Percentiles rank a stretch among this genome's conserved stretches.
Evolutionary conservation across 2,113 vertebrate species (phyloP).

Genomic region (Nannospalax galili): DNA sequence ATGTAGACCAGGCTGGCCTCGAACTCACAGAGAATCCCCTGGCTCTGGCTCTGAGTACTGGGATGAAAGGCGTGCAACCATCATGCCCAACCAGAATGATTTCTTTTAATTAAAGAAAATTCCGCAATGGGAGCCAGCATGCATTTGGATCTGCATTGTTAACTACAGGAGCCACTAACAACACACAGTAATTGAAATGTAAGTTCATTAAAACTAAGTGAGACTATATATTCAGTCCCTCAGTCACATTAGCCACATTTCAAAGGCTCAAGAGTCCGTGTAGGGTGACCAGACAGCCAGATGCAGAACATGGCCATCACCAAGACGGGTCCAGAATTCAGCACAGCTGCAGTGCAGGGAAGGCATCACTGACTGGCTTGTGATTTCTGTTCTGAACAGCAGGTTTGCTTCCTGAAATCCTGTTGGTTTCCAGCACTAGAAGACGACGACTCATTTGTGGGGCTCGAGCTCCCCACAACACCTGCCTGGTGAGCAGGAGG

Average conservation of each 20-base stretch:
- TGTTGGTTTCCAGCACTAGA: not conserved
- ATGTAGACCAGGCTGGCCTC: too few species aligned
- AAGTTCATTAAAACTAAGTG: not conserved
- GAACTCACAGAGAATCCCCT: too few species aligned
- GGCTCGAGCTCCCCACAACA: too few species aligned
- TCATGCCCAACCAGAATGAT: not conserved
- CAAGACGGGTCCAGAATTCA: not conserved
- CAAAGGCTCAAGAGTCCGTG: not conserved
- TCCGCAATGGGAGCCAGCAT: not conserved
- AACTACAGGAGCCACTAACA: not conserved
- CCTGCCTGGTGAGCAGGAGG: too few species aligned
- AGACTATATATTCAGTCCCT: not conserved
- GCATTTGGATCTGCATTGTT: not conserved
- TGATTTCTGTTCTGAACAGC: not conserved
- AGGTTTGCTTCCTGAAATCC: not conserved
- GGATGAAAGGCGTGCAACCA: too few species aligned
- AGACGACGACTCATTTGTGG: not conserved
- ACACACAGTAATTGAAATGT: not conserved
- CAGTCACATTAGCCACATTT: not conserved
- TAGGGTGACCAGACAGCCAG: not conserved
- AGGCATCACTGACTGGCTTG: not conserved
- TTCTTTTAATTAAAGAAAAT: not conserved
- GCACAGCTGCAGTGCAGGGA: not conserved
- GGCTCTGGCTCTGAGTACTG: too few species aligned
- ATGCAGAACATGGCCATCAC: accelerated